These are phyloP conservation scores for Drosophila incognita DNA, from an alignment of 2,888 invertebrate species.

Conservation along the genomic window DNA sequence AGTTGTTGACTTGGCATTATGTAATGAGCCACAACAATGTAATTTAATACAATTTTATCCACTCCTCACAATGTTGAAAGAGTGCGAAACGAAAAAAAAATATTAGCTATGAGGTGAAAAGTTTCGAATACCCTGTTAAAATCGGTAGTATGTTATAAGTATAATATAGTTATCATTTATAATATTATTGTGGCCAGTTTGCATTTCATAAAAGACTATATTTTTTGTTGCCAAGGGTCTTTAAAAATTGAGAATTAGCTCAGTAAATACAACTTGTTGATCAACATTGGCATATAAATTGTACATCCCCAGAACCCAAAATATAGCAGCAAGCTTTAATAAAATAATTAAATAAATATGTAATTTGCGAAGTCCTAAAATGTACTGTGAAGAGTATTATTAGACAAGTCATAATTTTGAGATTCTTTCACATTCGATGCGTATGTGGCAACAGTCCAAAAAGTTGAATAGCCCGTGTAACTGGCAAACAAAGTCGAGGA, in stretches of 20 bases:
- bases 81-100: constrained; percentile 42
- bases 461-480: neutral
- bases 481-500: constrained; percentile 14
- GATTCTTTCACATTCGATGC: neutral
- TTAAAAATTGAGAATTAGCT: neutral
- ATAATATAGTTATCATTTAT: neutral
- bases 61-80: constrained; percentile 42
- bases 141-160: neutral
- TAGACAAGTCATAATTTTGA: neutral
- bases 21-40: constrained; percentile 78
- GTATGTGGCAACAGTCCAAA: constrained; percentile 1
- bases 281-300: neutral
- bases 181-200: neutral
- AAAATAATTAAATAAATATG: neutral
- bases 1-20: constrained; percentile 74
- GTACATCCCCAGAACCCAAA: neutral
- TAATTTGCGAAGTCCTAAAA: neutral
- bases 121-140: constrained; percentile 35
- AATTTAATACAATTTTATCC: constrained; percentile 80
- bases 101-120: constrained; percentile 6
- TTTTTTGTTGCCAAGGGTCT: neutral
- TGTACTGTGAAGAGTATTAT: neutral
- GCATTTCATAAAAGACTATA: neutral
- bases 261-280: neutral
- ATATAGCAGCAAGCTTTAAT: neutral